Base-by-base conservation (phyloP, 2,888 invertebrate genomes). In the Urechis unicinctus region DNA sequence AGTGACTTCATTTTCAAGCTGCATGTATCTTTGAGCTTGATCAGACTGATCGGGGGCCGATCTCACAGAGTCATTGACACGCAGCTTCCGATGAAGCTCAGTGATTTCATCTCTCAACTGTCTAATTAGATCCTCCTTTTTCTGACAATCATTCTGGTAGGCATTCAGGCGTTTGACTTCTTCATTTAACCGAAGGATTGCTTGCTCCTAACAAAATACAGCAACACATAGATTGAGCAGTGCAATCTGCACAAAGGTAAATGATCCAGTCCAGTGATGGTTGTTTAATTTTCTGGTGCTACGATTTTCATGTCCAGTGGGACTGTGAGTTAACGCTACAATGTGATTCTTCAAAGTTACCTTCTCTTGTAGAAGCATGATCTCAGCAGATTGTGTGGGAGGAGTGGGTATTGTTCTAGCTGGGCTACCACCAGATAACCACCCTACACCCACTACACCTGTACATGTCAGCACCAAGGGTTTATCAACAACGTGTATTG, bases 1-100 rank as follows among this genome's bases (percentile, higher is more conserved):
- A 1, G 57, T 56, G 17, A 75, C 66, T 57, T 76, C 75, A 28
- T 62, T 61, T 56, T 77, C 75, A n/a, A 75, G 62, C 53, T 66
- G 64, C n/a, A 67, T 42, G 2, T 75, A 58, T 50, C 65, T 70
- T 22, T 67, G 62, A 2, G 66, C 65, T 30, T 72, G 51, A 1
- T 72, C 71, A 0, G 64, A 60, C 52, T 75, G 74, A 2, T 36
- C 31, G 3, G 55, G 41, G 42, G 47, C 25, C n/a, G 46, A 26
- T 24, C 41, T 21, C 25, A 52, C n/a, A 9, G 59, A 52, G 31
- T 59, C 53, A 21, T 28, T 22, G 42, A 55, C 58, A 1, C 59
- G 50, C 17, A 61, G 36, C 9, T 52, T 29, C n/a, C 45, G 49
- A 44, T 63, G 67, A 9, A 70, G 54, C 22, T 65, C 67, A 22